Evolutionary conservation across 2,888 invertebrate species (phyloP).

Genomic region (Gibbula magus): DNA sequence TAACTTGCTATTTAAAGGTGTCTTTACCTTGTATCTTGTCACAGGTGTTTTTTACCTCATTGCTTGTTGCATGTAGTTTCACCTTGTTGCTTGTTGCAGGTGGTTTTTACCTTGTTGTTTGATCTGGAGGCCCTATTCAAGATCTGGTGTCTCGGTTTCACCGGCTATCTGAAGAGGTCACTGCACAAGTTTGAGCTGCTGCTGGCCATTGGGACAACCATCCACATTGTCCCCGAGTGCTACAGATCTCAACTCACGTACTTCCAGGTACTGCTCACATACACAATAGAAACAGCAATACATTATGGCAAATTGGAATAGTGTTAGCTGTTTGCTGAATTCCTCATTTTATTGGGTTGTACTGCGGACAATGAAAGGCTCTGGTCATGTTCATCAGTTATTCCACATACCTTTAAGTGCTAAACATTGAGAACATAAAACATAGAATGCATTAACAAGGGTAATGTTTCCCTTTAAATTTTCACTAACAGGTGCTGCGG

Average conservation of each 20-base stretch:
- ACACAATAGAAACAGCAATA: neutral
- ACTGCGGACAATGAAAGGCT: too few species aligned
- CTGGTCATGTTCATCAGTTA: too few species aligned
- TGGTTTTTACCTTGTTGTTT: conserved; percentile 94
- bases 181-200: conserved; percentile 98
- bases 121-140: conserved; percentile 96
- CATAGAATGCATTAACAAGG: too few species aligned
- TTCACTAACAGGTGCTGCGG: conserved; percentile 88
- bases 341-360: too few species aligned
- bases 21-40: too few species aligned
- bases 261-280: conserved; percentile 84
- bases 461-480: too few species aligned
- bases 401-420: too few species aligned
- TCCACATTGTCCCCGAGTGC: conserved; percentile 91
- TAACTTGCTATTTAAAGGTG: too few species aligned
- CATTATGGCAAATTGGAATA: neutral
- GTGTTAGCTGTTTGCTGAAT: neutral
- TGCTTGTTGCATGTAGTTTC: too few species aligned
- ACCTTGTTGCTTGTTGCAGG: conserved; percentile 79
- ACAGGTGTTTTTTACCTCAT: too few species aligned
- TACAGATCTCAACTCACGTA: conserved; percentile 96
- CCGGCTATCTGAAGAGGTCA: conserved; percentile 95
- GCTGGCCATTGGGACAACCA: conserved; percentile 92
- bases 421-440: too few species aligned
- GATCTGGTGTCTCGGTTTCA: conserved; percentile 96